Conservation (phyloP, 2,113 vertebrate species). For the Bothrops jararaca region DNA sequence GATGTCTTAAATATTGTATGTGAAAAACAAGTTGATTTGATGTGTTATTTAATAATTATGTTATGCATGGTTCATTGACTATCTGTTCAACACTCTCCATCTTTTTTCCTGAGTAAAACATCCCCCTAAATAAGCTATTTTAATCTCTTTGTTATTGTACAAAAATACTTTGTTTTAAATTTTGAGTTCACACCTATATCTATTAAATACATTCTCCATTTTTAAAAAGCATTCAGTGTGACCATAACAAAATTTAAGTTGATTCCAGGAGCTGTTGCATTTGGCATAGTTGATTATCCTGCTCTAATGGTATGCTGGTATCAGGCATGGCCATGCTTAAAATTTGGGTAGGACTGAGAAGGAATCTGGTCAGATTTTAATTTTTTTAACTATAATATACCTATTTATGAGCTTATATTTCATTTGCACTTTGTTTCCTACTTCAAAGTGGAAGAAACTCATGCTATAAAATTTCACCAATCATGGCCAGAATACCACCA, state of each 20-base stretch:
- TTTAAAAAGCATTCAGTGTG: slow-evolving; percentile 50
- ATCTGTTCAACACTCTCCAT: background rate
- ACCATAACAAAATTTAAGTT: slow-evolving; percentile 46
- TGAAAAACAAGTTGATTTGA: background rate
- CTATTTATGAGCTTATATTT: background rate
- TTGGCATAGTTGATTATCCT: slow-evolving; percentile 21
- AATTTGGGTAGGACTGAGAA: background rate
- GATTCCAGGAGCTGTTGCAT: slow-evolving; percentile 22
- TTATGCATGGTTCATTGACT: background rate
- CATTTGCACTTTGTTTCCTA: background rate
- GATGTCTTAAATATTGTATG: background rate
- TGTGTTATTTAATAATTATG: background rate
- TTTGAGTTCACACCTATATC: slow-evolving; percentile 2
- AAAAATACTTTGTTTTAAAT: background rate
- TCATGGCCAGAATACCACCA: slow-evolving; percentile 18
- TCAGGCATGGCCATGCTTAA: background rate
- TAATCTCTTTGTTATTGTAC: background rate
- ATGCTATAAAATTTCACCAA: background rate
- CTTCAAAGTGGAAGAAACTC: background rate
- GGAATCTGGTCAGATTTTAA: background rate
- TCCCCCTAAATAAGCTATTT: background rate
- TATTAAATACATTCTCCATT: slow-evolving; percentile 19
- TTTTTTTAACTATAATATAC: background rate
- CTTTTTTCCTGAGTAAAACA: background rate
- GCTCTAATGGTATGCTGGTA: background rate